Evolutionary conservation across 2,113 vertebrate species (phyloP).

Genomic region (Hippocampus abdominalis): DNA sequence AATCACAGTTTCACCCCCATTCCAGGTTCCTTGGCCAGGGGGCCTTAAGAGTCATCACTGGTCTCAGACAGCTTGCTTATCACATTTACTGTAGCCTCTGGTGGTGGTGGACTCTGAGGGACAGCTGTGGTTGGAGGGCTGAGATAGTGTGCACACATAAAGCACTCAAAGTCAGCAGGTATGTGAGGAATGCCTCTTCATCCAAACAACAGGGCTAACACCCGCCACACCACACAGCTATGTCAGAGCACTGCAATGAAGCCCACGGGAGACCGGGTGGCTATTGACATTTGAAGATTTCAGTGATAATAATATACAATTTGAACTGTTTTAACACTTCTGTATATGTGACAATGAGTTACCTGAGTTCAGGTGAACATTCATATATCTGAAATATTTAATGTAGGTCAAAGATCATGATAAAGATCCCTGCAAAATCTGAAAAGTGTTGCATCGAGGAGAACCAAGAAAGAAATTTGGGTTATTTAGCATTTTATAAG

Average conservation of each 20-base stretch:
- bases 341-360: not conserved
- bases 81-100: constrained; percentile 44
- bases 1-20: constrained; percentile 24
- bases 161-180: constrained; percentile 71
- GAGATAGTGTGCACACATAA: constrained; percentile 57
- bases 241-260: constrained; percentile 45
- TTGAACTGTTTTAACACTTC: not conserved
- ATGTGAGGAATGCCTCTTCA: constrained; percentile 70
- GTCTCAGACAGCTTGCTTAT: constrained; percentile 50
- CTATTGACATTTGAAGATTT: constrained; percentile 12
- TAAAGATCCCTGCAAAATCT: not conserved
- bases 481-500: no score
- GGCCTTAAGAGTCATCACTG: constrained; percentile 32
- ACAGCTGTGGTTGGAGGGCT: constrained; percentile 52
- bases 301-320: not conserved
- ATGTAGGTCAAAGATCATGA: not conserved
- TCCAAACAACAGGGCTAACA: constrained; percentile 67
- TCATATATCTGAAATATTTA: constrained; percentile 10
- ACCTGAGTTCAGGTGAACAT: not conserved
- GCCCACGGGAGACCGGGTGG: constrained; percentile 32
- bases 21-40: constrained; percentile 41
- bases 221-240: constrained; percentile 41
- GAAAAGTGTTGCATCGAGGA: not conserved
- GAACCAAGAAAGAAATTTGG: not conserved
- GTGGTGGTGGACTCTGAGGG: constrained; percentile 38